Conservation (phyloP, 2,113 vertebrate genomes). For the Oreotrochilus melanogaster region DNA sequence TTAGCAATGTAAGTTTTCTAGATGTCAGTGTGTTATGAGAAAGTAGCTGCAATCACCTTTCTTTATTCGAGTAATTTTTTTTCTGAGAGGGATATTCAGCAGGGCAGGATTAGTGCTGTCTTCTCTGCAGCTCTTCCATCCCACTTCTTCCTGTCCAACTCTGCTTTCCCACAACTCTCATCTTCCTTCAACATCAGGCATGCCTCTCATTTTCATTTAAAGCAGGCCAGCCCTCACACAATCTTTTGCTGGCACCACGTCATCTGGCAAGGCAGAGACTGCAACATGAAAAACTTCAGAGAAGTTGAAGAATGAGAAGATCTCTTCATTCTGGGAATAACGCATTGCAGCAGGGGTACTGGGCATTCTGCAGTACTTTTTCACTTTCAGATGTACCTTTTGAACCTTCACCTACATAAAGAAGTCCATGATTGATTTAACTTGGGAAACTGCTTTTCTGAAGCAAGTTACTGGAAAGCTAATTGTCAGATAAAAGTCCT, state of each 20-base stretch:
- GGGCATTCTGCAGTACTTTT: background rate
- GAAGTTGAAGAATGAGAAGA: background rate
- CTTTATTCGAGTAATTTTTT: background rate
- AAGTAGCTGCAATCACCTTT: background rate
- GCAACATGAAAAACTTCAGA: background rate
- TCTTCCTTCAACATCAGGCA: background rate
- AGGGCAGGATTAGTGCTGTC: background rate
- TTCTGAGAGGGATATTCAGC: background rate
- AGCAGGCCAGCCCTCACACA: background rate
- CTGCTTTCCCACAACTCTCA: background rate
- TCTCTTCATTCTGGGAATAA: background rate
- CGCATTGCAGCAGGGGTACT: background rate
- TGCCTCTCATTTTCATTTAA: background rate
- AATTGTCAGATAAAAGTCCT: background rate
- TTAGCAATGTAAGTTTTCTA: background rate
- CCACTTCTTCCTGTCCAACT: background rate
- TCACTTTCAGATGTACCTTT: background rate
- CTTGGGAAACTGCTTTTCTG: background rate
- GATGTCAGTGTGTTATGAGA: background rate
- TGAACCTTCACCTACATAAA: background rate
- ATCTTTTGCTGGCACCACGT: background rate
- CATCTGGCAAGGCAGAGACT: background rate
- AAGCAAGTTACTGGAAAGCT: background rate
- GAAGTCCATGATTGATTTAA: background rate
- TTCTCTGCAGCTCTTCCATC: background rate